Evolutionary conservation across 2,113 vertebrate genomes (phyloP), one percentile per base, ranked within the genome.

Genomic region (Cervus canadensis): DNA sequence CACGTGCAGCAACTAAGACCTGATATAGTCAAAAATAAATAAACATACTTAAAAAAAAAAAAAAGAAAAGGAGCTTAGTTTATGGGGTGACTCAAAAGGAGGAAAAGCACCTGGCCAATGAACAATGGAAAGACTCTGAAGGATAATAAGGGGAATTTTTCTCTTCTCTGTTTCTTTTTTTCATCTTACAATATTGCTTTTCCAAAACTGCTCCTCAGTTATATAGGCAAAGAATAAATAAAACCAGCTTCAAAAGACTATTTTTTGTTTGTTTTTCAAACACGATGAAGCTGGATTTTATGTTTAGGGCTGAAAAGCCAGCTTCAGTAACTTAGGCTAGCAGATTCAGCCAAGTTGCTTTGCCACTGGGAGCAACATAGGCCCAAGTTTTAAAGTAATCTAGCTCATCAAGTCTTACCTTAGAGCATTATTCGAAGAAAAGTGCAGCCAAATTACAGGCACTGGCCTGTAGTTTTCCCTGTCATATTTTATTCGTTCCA

Each of bases 101-200:
- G 76, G 43, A 57, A 71, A 92, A 88, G 21, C 36, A 45, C 67
- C 74, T 85, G 57, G 76, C 36, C 89, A 89, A 81, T 64, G 52
- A 87, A 57, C 95, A 48, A 71, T 23, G 17, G 92, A 40, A 95
- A 30, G 52, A 89, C 87, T 97, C 96, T 97, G 43, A 23, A 45
- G 71, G 78, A 54, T 59, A 40, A 40, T 19, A 28, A 3, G 84
- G 71, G 81, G 67, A 33, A 36, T 60, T 60, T 95, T 94, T 74
- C 76, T 85, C 45, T 76, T 54, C 36, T 64, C 88, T 43, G 26
- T 86, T 87, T 87, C 26, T 90, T 56, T 62, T 94, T 74, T 94
- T 95, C 86, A 76, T 95, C 88, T 92, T 62, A 52, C 28, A 54
- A 40, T 95, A 76, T 48, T 94, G 84, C 87, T 94, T 96, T 96